Evolutionary conservation across 2,888 invertebrate species (phyloP).

Genomic region (Caenorhabditis sp.): DNA sequence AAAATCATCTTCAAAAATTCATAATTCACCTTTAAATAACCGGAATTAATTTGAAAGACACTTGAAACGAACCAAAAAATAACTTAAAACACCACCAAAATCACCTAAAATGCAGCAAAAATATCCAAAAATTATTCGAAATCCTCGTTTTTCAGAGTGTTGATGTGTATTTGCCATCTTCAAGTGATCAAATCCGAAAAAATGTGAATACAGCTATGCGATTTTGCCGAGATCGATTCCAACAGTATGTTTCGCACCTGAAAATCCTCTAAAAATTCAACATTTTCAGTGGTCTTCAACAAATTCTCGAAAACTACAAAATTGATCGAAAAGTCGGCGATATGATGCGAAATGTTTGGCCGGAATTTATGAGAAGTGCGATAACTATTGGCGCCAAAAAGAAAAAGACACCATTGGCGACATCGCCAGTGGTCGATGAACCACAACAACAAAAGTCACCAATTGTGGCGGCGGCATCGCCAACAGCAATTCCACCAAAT

Average conservation of each 20-base stretch:
- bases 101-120: too few relatives aligned
- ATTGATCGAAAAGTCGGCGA: conserved; percentile 49
- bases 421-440: too few relatives aligned
- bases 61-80: too few relatives aligned
- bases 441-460: not conserved
- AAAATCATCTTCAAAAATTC: too few relatives aligned
- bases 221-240: conserved; percentile 14
- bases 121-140: too few relatives aligned
- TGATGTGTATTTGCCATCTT: conserved; percentile 10
- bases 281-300: conserved; percentile 21
- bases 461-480: not conserved
- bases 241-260: conserved; percentile 5
- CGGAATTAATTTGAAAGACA: too few relatives aligned
- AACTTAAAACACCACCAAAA: too few relatives aligned
- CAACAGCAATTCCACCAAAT: not conserved
- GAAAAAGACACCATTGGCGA: not conserved
- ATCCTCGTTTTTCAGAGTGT: conserved; percentile 10
- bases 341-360: conserved; percentile 36
- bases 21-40: too few relatives aligned
- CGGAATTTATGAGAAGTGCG: conserved; percentile 41
- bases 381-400: not conserved
- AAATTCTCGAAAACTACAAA: conserved; percentile 46
- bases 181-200: conserved; percentile 7
- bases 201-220: conserved; percentile 34
- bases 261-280: conserved; percentile 5